These are phyloP conservation scores for Phaetusa simplex DNA, from an alignment of 2,113 vertebrate species.

Conservation along the genomic window DNA sequence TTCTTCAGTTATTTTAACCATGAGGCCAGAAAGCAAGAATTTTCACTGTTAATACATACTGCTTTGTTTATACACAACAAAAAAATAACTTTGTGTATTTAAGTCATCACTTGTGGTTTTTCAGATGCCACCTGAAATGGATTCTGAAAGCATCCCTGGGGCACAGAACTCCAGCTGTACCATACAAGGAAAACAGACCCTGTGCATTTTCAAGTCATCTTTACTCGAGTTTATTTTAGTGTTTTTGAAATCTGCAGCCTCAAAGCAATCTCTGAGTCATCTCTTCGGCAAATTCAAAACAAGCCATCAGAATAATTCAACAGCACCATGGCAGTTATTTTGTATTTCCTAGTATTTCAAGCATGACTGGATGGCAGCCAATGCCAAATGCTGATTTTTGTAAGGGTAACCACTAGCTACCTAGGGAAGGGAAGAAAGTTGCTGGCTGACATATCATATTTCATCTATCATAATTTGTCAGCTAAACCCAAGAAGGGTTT, in stretches of 20 bases:
- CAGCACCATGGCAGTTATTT: conserved; percentile 12
- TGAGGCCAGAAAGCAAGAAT: neutral
- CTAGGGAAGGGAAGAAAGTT: conserved; percentile 23
- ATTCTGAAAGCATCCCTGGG: conserved; percentile 2
- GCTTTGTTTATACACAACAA: neutral
- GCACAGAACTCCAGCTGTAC: neutral
- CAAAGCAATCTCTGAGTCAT: conserved; percentile 62
- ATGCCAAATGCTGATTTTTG: conserved; percentile 33
- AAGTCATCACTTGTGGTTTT: neutral
- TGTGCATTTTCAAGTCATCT: neutral
- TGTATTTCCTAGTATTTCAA: conserved; percentile 39
- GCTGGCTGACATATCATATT: neutral
- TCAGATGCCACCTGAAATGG: conserved; percentile 21
- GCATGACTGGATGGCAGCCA: conserved; percentile 28
- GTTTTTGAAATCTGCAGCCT: conserved; percentile 32
- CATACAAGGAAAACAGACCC: neutral
- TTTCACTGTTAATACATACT: neutral
- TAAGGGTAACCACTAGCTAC: conserved; percentile 35
- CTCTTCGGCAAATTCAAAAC: conserved; percentile 49
- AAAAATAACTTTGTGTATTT: neutral
- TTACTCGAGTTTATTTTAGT: neutral
- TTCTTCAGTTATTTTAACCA: neutral
- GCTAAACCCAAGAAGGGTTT: conserved; percentile 10
- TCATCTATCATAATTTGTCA: conserved; percentile 58
- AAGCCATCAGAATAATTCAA: conserved; percentile 47